Base-by-base conservation (phyloP, 2,888 invertebrate genomes). In the Cryptus viduatorius region DNA sequence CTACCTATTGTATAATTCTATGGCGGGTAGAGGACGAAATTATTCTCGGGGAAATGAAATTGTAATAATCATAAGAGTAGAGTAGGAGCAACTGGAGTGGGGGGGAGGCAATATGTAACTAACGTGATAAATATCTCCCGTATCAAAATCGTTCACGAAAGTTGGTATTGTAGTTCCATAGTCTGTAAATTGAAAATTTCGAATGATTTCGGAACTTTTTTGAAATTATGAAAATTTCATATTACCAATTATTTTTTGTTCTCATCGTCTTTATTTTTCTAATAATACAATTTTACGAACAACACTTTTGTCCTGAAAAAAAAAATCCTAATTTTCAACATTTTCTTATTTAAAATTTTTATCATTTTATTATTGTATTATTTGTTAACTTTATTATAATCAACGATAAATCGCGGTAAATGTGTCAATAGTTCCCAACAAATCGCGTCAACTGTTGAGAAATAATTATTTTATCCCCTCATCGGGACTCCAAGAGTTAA, bases 61-160 rank as follows among this genome's bases (percentile, higher is more conserved):
- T 29, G 71, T 76, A 48, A 59, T 46, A 67, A 31, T 16, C 56
- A 72, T 72, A 8, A 61, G 75, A 50, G 42, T 59, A 1, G n/a
- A 10, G 12, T 1, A 10, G 19, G 10, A 53, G 3, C 53, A 16
- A 12, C 37, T 29, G n/a, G 2, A 5, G 12, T 37, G 48, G 4
- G n/a, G 42, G 61, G 4, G n/a, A 24, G 61, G 10, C 8, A 37
- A 42, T 56, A 10, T 7, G 16, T 19, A 46, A 56, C 59, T 59
- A 59, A 24, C 16, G 31, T 16, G 10, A 29, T 59, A 42, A 42
- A 12, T 31, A 48, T 29, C 1, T 37, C 5, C 0, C 14, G 31
- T 31, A 14, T 29, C 59, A 12, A 4, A 29, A 16, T 37, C 8
- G 8, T 37, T 37, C 56, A 24, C 4, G 8, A 56, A 24, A 56